Evolutionary conservation across 37 sponge, comb jelly and placozoan genomes (phyloP), one percentile per base, ranked within the genome.

Genomic region (Crambe crambe): DNA sequence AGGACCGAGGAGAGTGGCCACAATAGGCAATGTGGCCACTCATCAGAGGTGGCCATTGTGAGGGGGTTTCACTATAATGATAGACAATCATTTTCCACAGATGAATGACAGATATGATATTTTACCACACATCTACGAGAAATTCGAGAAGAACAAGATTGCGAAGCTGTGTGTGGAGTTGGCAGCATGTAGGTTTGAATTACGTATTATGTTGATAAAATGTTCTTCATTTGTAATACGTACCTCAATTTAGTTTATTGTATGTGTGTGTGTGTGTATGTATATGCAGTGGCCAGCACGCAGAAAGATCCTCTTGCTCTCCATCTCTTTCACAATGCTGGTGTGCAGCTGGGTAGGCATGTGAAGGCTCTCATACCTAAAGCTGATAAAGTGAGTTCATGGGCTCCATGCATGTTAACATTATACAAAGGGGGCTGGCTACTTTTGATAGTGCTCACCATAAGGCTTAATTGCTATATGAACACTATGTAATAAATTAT

Each of bases 71-170:
- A n/a, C n/a, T n/a, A n/a, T n/a, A n/a, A n/a, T n/a, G n/a, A n/a
- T n/a, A n/a, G n/a, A n/a, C n/a, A n/a, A n/a, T n/a, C n/a, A n/a
- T n/a, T n/a, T n/a, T 70, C 9, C 10, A 27, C 44, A 92, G 87
- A 38, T 98, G 73, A 77, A 82, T 39, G 65, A 87, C 31, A 75
- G 66, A 9, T 91, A 77, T 74, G 97, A 96, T 43, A 94, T 98
- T 36, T 77, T 98, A 20, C 85, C 80, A 27, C 75, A 89, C 57
- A 57, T 96, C 22, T 98, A 96, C 72, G 65, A 77, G 47, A 80
- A 96, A 3, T 98, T 98, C 47, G 37, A 80, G 6, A 98, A 98
- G 81, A 47, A 80, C 22, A 34, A 80, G 0, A 83, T 96, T 34
- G 97, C 99, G 32, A 74, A 66, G 4, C 75, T 98, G 23, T 89